A percentile compares a stretch with the other conserved stretches of the same genome.
Evolutionary conservation across 2,797 vertebrate genomes (phyloP).

Genomic region (Phoeniculus purpureus): DNA sequence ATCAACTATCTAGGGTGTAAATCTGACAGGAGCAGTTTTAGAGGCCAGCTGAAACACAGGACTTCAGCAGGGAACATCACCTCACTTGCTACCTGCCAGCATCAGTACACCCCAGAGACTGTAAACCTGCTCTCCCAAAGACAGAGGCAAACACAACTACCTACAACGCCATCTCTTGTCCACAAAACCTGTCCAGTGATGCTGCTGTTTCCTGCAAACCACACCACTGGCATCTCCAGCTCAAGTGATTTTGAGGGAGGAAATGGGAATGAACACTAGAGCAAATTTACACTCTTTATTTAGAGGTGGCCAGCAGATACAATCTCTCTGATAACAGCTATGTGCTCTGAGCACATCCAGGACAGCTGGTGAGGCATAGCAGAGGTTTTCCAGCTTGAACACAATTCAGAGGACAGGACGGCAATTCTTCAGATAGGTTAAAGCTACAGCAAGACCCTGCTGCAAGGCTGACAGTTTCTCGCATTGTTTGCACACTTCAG

Average conservation of each 20-base stretch:
- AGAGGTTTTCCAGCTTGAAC: neutral
- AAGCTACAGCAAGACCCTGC: slow-evolving; percentile 11
- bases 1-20: neutral
- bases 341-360: neutral
- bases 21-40: neutral
- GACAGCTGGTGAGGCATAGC: neutral
- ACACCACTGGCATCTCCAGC: neutral
- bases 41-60: neutral
- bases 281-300: neutral
- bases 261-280: neutral
- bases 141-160: neutral
- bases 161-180: neutral
- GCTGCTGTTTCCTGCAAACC: neutral
- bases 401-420: neutral
- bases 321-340: neutral
- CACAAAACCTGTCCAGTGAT: neutral
- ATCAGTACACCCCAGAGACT: neutral
- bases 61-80: neutral
- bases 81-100: neutral
- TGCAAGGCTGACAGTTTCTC: neutral
- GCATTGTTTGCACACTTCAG: neutral
- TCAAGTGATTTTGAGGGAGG: neutral
- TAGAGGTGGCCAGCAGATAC: neutral
- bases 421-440: neutral
- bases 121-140: neutral